Conservation (phyloP, 2,113 vertebrate species). For the Haemorhous mexicanus region DNA sequence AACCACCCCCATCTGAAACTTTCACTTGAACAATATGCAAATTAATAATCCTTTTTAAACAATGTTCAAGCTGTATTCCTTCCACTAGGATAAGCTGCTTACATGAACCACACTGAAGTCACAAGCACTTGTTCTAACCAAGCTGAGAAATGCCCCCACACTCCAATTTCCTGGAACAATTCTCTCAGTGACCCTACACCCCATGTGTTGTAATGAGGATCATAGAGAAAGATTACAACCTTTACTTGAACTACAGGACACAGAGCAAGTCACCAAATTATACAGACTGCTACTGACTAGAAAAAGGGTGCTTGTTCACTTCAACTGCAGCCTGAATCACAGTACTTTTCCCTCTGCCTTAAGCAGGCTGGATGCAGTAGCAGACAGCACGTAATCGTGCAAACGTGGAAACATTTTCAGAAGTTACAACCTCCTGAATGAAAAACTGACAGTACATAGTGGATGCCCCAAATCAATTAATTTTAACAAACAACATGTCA, state of each 20-base stretch:
- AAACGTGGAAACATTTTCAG: background rate
- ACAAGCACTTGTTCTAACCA: background rate
- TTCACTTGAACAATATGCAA: background rate
- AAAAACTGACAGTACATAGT: background rate
- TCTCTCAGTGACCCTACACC: background rate
- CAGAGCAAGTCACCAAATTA: conserved; percentile 5
- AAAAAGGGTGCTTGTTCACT: background rate
- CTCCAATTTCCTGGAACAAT: conserved; percentile 5
- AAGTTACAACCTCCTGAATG: background rate
- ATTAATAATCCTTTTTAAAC: conserved; percentile 37
- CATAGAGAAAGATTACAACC: background rate
- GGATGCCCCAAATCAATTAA: conserved; percentile 16
- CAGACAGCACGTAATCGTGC: background rate
- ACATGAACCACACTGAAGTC: background rate
- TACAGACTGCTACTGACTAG: background rate
- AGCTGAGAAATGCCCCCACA: background rate
- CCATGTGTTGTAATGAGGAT: background rate
- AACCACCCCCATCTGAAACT: background rate
- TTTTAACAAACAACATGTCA: conserved; percentile 27
- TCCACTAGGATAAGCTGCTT: conserved; percentile 32
- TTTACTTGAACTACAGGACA: background rate
- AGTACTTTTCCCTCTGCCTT: background rate
- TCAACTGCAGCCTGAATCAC: background rate
- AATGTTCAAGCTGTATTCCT: background rate
- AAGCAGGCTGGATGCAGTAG: background rate